phyloP scores from a whole-genome alignment of 1,140 invertebrate species.

The Drosophila tani region DNA sequence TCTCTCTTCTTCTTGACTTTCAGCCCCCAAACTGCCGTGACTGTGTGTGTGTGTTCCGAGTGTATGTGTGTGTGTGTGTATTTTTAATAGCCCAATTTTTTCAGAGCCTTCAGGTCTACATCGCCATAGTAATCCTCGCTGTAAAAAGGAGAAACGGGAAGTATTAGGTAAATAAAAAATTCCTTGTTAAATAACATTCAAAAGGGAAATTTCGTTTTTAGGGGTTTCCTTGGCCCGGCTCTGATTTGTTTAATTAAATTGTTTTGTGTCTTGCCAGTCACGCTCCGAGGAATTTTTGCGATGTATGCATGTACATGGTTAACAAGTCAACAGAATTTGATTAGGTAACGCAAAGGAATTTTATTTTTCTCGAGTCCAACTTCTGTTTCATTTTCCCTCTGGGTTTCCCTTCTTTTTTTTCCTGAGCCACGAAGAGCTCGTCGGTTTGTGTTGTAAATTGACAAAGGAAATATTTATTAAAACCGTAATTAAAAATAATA shows the following conservation, averaged over 20 bases:
- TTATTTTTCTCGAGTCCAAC: constrained; percentile 30
- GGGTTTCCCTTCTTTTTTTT: background rate
- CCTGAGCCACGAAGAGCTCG: background rate
- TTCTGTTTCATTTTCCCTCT: constrained; percentile 22
- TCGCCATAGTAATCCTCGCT: constrained; percentile 95
- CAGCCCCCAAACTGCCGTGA: constrained; percentile 41
- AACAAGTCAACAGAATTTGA: constrained; percentile 42
- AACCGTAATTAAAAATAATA: constrained; percentile 81
- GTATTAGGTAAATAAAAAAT: constrained; percentile 63
- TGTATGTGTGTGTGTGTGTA: constrained; percentile 27
- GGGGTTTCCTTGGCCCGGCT: constrained; percentile 42
- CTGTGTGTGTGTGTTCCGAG: constrained; percentile 37
- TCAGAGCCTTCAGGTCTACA: constrained; percentile 92
- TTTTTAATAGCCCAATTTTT: constrained; percentile 90
- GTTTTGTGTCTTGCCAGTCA: constrained; percentile 49
- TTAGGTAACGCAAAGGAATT: constrained; percentile 38
- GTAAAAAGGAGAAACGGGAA: constrained; percentile 85
- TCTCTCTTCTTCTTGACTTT: constrained; percentile 40
- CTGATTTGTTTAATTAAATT: constrained; percentile 82
- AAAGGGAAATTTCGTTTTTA: constrained; percentile 36
- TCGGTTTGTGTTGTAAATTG: constrained; percentile 61
- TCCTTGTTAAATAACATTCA: constrained; percentile 55
- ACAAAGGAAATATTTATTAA: constrained; percentile 79
- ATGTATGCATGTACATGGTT: constrained; percentile 39
- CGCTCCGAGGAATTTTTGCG: constrained; percentile 45